Conservation (phyloP, 2,797 vertebrate species). For the Catostomus latipinnis region DNA sequence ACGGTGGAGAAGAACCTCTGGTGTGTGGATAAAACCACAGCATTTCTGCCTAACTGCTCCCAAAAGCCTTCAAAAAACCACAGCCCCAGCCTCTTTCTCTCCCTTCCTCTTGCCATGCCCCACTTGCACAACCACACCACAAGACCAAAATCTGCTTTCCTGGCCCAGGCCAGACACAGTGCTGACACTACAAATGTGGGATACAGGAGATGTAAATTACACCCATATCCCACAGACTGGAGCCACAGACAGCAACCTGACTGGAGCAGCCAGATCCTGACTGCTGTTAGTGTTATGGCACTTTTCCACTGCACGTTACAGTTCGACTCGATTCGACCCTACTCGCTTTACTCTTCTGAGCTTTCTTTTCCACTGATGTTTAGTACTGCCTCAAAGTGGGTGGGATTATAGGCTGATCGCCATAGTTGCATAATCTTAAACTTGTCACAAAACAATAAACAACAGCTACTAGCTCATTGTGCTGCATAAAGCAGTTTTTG, state of each 20-base stretch:
- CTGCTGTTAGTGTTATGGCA: too few species aligned
- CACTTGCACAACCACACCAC: slow-evolving; percentile 15
- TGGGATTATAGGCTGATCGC: too few species aligned
- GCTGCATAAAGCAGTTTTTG: too few species aligned
- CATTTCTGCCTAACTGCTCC: slow-evolving; percentile 33
- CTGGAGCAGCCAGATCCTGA: too few species aligned
- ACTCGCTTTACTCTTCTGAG: too few species aligned
- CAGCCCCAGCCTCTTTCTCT: not conserved
- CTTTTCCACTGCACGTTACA: too few species aligned
- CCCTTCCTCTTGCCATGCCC: slow-evolving; percentile 6
- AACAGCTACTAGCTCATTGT: too few species aligned
- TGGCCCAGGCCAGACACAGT: slow-evolving; percentile 6
- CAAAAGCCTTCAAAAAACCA: slow-evolving; percentile 19
- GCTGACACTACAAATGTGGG: slow-evolving; percentile 32
- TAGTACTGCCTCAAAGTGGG: too few species aligned
- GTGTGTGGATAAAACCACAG: slow-evolving; percentile 24
- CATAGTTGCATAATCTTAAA: too few species aligned
- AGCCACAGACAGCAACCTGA: not conserved
- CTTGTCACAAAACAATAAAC: too few species aligned
- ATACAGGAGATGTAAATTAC: slow-evolving; percentile 47
- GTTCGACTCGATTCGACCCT: too few species aligned
- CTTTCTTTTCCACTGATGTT: too few species aligned
- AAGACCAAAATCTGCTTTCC: slow-evolving; percentile 27
- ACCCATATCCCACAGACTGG: slow-evolving; percentile 22
- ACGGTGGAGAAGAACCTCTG: slow-evolving; percentile 20